These are phyloP conservation scores for Nannospalax galili DNA, from an alignment of 2,113 vertebrate genomes.

Conservation along the genomic window DNA sequence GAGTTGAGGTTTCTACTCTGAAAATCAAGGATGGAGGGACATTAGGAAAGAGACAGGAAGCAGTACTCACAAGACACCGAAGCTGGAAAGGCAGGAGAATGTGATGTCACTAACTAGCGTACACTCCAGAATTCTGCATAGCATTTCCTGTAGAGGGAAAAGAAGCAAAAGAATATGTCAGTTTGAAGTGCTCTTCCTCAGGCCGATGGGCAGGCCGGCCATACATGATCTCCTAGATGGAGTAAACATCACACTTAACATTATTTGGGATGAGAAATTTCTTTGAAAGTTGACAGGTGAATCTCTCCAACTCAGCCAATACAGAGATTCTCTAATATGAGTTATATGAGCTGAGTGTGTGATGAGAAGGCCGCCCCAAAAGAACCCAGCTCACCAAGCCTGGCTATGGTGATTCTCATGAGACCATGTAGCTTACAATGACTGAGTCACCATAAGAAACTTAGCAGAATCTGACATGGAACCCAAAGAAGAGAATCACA, in stretches of 20 bases:
- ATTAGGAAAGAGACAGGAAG: not conserved
- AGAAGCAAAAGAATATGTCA: not conserved
- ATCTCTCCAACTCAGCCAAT: not conserved
- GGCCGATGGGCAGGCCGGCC: not conserved
- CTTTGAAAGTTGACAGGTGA: not conserved
- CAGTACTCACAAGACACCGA: not conserved
- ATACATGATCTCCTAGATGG: too few relatives aligned
- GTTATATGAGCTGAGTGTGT: rapidly evolving
- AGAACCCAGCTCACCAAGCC: rapidly evolving
- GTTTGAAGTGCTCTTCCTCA: not conserved
- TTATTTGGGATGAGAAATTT: not conserved
- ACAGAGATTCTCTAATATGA: not conserved
- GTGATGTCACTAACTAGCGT: not conserved
- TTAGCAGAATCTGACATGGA: not conserved
- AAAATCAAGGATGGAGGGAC: not conserved
- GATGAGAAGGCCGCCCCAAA: not conserved
- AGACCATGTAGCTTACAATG: not conserved
- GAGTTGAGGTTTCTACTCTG: not conserved
- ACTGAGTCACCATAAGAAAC: not conserved
- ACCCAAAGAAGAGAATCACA: not conserved
- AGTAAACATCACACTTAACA: not conserved
- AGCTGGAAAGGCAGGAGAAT: too few relatives aligned
- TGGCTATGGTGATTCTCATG: rapidly evolving
- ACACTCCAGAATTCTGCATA: not conserved
- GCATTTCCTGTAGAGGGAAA: not conserved